Conservation (phyloP, 2,797 vertebrate species). For the Bradypodion ventrale region DNA sequence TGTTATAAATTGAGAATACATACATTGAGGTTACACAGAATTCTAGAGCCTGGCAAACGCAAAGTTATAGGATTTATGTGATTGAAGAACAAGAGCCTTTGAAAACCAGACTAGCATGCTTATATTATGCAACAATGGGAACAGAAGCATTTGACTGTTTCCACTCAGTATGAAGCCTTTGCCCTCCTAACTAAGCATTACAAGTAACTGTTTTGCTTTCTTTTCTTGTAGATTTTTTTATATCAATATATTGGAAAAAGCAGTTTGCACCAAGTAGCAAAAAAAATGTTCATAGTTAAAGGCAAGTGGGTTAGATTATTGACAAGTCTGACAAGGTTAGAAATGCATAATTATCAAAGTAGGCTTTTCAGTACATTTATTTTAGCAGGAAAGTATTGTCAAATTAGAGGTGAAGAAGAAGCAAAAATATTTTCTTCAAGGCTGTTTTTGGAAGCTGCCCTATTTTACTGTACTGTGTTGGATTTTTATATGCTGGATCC, state of each 20-base stretch:
- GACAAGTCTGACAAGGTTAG: background rate
- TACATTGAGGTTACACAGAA: background rate
- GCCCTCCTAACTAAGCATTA: background rate
- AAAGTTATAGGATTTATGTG: background rate
- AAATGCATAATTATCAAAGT: background rate
- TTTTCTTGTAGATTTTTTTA: background rate
- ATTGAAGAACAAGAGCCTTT: conserved; percentile 1
- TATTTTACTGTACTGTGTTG: too few relatives aligned
- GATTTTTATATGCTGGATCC: too few relatives aligned
- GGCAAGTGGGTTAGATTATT: conserved; percentile 24
- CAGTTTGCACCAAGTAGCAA: background rate
- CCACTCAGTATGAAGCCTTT: background rate
- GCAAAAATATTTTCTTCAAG: conserved; percentile 18
- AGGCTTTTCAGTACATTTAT: background rate
- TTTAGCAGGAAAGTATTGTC: background rate
- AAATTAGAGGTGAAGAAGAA: background rate
- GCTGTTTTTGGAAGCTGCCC: background rate
- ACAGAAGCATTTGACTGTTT: background rate
- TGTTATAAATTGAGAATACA: conserved; percentile 16
- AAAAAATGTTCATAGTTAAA: conserved; percentile 1
- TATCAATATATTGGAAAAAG: background rate
- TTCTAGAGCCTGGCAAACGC: background rate
- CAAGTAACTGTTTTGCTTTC: conserved; percentile 19
- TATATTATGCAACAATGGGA: conserved; percentile 1
- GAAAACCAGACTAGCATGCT: background rate